Base-by-base conservation (phyloP, 2,888 invertebrate genomes). In the Venustoraphidia nigricollis region DNA sequence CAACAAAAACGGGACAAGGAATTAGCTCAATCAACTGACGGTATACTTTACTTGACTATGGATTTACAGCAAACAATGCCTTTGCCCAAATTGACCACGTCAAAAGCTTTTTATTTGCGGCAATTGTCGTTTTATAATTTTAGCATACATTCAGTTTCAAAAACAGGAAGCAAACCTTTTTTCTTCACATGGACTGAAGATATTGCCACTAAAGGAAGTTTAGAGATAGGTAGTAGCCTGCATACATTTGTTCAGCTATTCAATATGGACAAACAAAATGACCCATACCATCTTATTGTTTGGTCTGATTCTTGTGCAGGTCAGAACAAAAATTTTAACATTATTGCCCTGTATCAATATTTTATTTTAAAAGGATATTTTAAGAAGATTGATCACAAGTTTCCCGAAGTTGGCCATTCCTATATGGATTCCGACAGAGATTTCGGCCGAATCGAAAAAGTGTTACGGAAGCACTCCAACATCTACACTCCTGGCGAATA, bases 381-480 rank as follows among this genome's bases (percentile, higher is more conserved):
- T 44, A 53, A 58, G 50, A 47, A 50, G n/a, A 57, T 56, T n/a
- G 56, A 57, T 41, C 43, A 43, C 35, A 53, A 62, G 53, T 61
- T 60, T 53, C 60, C 60, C 8, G 59, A 58, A 50, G 60, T 59
- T 27, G 59, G 58, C 9, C 58, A 60, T 52, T 56, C 56, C n/a
- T 59, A 57, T 53, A 50, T 60, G 42, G 60, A 60, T 50, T 58
- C 56, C n/a, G 58, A 60, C 46, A 36, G 59, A 47, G 58, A 62
- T 54, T 60, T 60, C 53, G 59, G 59, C 27, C 47, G 54, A 34
- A 59, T 60, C 37, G 58, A 61, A 54, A 60, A 59, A 48, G 50
- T 53, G 36, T 44, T 60, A 35, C 48, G 57, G 35, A 57, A 57
- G 47, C 54, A 59, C 53, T 57, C 55, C 46, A 55, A 55, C 49